Base-by-base conservation (phyloP, 2,888 invertebrate genomes). In the Tetragonula carbonaria region DNA sequence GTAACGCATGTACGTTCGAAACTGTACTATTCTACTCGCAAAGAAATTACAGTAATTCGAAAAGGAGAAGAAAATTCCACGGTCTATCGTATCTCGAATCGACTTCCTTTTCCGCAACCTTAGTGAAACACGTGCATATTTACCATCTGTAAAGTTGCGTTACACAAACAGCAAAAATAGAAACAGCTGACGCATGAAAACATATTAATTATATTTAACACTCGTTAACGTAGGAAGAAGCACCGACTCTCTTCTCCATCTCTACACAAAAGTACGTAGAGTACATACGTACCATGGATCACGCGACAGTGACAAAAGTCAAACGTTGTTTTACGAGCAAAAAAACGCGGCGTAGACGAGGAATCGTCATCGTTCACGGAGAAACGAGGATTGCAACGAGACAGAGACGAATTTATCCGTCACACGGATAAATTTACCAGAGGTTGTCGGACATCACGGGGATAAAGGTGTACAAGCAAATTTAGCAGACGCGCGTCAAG, bases 361-460 rank as follows among this genome's bases (percentile, higher is more conserved):
- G 21, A 55, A 70, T 50, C 76, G n/a, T n/a, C 28, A 28, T 28
- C 33, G 8, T 59, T 23, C 71, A 33, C 23, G 18, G 50, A 53
- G 23, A 18, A 16, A 45, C 55, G 45, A 18, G 50, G 55, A 33
- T 50, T 28, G 68, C 67, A 72, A 74, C 74, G 62, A 62, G 62
- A 50, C 74, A 73, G 79, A 65, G 77, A 82, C 59, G 33, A 33
- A 33, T 33, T 33, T 33, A 33, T 33, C 33, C 79, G 78, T 71
- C 82, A 45, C 73, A 66, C 81, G 75, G 81, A 87, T 80, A 88
- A 89, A 90, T 90, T 86, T 84, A 62, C 74, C 82, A 79, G 88
- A 86, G 72, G 75, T 33, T 33, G 72, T 78, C 62, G 76, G 78
- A 81, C 81, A 74, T 74, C 78, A 74, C 66, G 50, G 68, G 73